phyloP scores from a whole-genome alignment of 1,140 invertebrate genomes.

The Augochlora pura region DNA sequence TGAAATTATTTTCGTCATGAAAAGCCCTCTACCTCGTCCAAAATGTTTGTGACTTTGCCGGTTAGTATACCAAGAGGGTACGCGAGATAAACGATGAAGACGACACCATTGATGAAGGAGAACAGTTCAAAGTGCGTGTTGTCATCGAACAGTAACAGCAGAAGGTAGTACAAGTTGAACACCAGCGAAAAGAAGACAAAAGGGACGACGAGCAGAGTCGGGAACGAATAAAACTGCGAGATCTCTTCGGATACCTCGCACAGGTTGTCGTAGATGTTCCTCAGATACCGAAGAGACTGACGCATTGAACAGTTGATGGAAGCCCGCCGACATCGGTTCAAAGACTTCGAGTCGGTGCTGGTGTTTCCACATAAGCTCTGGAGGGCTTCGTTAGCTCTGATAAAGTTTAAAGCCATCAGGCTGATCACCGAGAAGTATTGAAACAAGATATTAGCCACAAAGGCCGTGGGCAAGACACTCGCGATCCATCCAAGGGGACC shows the following conservation, averaged over 20 bases:
- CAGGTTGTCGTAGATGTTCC: constrained; percentile 28
- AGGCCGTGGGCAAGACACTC: not conserved
- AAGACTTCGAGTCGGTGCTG: not conserved
- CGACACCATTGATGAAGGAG: constrained; percentile 24
- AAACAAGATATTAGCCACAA: constrained; percentile 21
- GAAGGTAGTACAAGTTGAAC: constrained; percentile 57
- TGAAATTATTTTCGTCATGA: too few species aligned
- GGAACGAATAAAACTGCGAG: constrained; percentile 52
- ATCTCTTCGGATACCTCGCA: constrained; percentile 37
- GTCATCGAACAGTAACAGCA: constrained; percentile 22
- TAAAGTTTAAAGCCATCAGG: constrained; percentile 9
- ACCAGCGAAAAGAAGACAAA: constrained; percentile 48
- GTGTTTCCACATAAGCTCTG: not conserved
- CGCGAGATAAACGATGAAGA: constrained; percentile 38
- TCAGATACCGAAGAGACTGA: constrained; percentile 19
- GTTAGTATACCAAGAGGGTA: constrained; percentile 53
- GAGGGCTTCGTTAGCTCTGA: constrained; percentile 25
- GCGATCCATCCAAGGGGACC: not conserved
- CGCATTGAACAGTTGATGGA: constrained; percentile 13
- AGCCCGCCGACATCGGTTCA: constrained; percentile 14
- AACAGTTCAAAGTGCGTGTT: not conserved
- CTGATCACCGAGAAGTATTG: constrained; percentile 45
- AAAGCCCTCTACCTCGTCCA: constrained; percentile 47
- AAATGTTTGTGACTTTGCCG: constrained; percentile 32
- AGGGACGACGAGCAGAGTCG: constrained; percentile 31